A percentile compares a stretch with the other conserved stretches of the same genome.
These are phyloP conservation scores for Parus major DNA, from an alignment of 2,113 vertebrate species.

Conservation along the genomic window DNA sequence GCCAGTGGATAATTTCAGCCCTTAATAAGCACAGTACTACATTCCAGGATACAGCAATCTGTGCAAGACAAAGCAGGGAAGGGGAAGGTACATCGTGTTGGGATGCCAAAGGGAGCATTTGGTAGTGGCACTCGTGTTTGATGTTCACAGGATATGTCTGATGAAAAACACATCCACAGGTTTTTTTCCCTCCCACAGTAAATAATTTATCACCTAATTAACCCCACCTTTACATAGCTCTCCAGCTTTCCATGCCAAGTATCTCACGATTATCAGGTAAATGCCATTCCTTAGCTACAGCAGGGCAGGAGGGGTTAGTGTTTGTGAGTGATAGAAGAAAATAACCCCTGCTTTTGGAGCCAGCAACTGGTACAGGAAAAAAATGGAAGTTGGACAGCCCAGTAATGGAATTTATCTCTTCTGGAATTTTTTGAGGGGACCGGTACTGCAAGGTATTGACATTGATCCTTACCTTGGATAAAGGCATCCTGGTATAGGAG, in stretches of 20 bases:
- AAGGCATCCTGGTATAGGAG: background rate
- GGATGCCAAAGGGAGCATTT: background rate
- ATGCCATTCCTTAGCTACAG: background rate
- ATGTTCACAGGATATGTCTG: background rate
- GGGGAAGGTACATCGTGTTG: background rate
- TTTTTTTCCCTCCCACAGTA: background rate
- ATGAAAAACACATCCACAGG: background rate
- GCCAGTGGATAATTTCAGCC: slow-evolving; percentile 9
- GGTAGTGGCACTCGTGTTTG: background rate
- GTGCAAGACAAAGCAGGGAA: background rate
- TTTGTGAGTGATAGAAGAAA: background rate
- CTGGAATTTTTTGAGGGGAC: background rate
- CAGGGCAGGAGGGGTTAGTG: background rate
- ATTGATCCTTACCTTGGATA: background rate
- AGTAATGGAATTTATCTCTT: background rate
- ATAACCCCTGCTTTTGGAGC: background rate
- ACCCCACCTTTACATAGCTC: background rate
- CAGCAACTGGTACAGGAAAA: background rate
- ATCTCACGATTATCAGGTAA: background rate
- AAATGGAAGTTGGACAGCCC: background rate
- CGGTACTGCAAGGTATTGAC: background rate
- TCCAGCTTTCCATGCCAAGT: background rate
- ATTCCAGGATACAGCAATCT: background rate
- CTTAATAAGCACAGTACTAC: background rate
- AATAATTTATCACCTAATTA: slow-evolving; percentile 22